Percentiles rank a stretch among this genome's conserved stretches.
Conservation (phyloP, 2,888 invertebrate species). For the Ennomos quercinarius region DNA sequence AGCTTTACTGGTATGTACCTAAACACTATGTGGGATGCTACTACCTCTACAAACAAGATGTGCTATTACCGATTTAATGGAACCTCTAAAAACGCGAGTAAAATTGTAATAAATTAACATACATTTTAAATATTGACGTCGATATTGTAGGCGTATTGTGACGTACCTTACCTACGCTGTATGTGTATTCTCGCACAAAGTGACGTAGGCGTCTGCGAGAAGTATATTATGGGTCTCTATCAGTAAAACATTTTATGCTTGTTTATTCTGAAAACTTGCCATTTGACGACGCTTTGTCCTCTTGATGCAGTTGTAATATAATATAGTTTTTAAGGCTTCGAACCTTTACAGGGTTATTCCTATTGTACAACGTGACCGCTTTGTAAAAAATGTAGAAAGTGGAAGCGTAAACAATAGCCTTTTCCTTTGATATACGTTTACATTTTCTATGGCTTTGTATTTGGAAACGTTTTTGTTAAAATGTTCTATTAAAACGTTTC, state of each 20-base stretch:
- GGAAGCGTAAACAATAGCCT: no score
- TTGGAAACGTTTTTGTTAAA: no score
- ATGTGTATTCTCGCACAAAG: background rate
- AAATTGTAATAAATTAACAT: constrained; percentile 21
- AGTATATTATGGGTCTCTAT: background rate
- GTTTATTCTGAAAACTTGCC: constrained; percentile 2
- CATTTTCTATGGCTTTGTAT: no score
- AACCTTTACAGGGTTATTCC: no score
- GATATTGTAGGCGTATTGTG: constrained; percentile 1
- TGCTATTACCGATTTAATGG: background rate
- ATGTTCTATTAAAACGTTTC: no score
- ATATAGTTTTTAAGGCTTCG: no score
- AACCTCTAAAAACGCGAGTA: constrained; percentile 13
- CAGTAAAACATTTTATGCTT: background rate
- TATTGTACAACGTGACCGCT: no score
- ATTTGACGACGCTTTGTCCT: constrained; percentile 1
- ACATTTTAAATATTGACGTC: constrained; percentile 8
- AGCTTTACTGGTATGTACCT: no score
- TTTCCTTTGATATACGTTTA: no score
- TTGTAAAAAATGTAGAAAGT: no score
- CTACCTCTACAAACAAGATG: no score
- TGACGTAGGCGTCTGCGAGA: constrained; percentile 10
- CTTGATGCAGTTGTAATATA: background rate
- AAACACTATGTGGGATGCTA: no score
- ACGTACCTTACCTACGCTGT: constrained; percentile 1